Conservation (phyloP, 2,113 vertebrate genomes). For the Piaya cayana region DNA sequence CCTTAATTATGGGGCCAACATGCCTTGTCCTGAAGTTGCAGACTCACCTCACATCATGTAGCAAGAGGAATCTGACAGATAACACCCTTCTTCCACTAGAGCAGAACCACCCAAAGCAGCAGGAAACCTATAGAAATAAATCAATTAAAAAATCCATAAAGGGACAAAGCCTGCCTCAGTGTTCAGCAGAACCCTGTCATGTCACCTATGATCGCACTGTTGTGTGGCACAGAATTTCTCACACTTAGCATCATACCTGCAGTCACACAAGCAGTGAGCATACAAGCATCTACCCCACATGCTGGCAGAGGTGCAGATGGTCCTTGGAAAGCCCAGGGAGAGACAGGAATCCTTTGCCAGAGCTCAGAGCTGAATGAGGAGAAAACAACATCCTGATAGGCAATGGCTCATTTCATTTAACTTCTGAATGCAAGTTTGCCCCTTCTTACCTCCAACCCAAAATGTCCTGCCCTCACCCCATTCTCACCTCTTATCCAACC, state of each 20-base stretch:
- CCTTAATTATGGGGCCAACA: neutral
- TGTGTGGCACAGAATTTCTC: neutral
- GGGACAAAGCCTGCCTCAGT: neutral
- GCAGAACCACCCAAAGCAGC: neutral
- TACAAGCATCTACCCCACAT: rapidly evolving
- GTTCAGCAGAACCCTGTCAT: rapidly evolving
- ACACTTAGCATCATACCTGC: neutral
- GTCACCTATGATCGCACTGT: neutral
- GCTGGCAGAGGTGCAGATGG: neutral
- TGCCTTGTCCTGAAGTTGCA: neutral
- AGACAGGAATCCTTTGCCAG: neutral
- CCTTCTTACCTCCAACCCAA: neutral
- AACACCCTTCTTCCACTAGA: neutral
- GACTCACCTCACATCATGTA: neutral
- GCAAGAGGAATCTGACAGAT: neutral
- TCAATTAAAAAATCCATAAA: neutral
- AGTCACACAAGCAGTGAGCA: neutral
- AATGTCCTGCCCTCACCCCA: neutral
- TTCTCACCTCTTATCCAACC: rapidly evolving
- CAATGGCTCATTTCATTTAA: neutral
- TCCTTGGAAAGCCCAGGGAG: neutral
- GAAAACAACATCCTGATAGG: neutral
- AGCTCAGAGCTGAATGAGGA: neutral
- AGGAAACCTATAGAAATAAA: neutral
- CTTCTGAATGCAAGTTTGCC: rapidly evolving